These are phyloP conservation scores for Falcaria lacertinaria DNA, from an alignment of 2,888 invertebrate genomes.

Conservation along the genomic window DNA sequence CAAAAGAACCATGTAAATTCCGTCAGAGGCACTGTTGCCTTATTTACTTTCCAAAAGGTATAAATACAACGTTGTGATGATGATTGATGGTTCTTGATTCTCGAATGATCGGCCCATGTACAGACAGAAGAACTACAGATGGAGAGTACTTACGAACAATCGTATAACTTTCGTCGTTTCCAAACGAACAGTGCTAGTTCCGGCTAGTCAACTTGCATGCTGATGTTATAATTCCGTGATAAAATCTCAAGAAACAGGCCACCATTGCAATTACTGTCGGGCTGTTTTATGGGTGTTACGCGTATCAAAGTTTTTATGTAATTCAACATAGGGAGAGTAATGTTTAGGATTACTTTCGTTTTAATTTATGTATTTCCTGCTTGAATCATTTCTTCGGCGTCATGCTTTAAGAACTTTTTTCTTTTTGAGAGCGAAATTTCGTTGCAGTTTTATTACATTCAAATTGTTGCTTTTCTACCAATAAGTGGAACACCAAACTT, in stretches of 20 bases:
- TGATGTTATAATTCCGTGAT: conserved; percentile 43
- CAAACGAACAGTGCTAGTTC: conserved; percentile 25
- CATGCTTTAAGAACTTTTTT: neutral
- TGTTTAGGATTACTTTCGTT: conserved; percentile 11
- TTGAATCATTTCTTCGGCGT: neutral
- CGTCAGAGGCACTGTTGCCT: too few species aligned
- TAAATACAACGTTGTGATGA: neutral
- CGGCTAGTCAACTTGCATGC: conserved; percentile 30
- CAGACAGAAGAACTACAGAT: conserved; percentile 6
- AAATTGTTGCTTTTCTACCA: neutral
- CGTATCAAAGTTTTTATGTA: conserved; percentile 30
- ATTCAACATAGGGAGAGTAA: conserved; percentile 14
- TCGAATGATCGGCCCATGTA: neutral
- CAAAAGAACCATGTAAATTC: too few species aligned
- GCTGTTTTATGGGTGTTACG: conserved; percentile 39
- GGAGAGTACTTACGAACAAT: conserved; percentile 14
- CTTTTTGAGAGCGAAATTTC: neutral
- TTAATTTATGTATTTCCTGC: conserved; percentile 8
- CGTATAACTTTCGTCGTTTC: conserved; percentile 29
- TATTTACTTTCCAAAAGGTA: too few species aligned
- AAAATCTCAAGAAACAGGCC: conserved; percentile 38
- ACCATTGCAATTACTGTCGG: conserved; percentile 34
- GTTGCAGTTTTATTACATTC: neutral
- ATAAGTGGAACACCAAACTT: neutral
- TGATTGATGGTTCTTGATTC: neutral